Base-by-base conservation (phyloP, 2,888 invertebrate genomes). In the Heliconius ismenius region DNA sequence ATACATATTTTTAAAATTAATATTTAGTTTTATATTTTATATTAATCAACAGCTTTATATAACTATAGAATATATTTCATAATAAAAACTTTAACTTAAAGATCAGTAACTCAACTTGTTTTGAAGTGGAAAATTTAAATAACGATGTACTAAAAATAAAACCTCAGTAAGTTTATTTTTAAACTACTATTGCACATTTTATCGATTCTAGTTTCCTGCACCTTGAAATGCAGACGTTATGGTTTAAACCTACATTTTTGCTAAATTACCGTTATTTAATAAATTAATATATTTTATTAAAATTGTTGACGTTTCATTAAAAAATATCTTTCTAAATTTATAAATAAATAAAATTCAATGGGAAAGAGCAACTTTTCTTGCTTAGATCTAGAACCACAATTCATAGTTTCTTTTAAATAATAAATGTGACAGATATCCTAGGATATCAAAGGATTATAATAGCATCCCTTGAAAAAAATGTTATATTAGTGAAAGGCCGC, bases 401-500 rank as follows among this genome's bases (percentile, higher is more conserved):
- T 64, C 32, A 2, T 26, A 43, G 15, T 54, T 39, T 39, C 36
- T 36, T 49, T 60, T 70, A 39, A 39, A 58, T 65, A 26, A 10
- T 54, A 18, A 65, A 60, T 28, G n/a, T 43, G 72, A 13, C 58
- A 58, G 72, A 77, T 76, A 43, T 58, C 32, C 64, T 54, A 75
- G 77, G 78, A 78, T 65, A 54, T 39, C 32, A 62, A 79, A 74
- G 79, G 73, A 73, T 78, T 70, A 73, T 74, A 32, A 79, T 84
- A 80, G 88, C 89, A 84, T 90, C 91, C 89, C 87, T 85, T 80
- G 80, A 79, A 80, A 77, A 80, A 80, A 80, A 7, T 26, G 73
- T 76, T 80, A 39, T 39, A 85, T 82, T 82, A 89, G 93, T 93
- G 93, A 93, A 93, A 93, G 93, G 93, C 84, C 84, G 84, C 90